Conservation (phyloP, 2,113 vertebrate species). For the Sisor rabdophorus region DNA sequence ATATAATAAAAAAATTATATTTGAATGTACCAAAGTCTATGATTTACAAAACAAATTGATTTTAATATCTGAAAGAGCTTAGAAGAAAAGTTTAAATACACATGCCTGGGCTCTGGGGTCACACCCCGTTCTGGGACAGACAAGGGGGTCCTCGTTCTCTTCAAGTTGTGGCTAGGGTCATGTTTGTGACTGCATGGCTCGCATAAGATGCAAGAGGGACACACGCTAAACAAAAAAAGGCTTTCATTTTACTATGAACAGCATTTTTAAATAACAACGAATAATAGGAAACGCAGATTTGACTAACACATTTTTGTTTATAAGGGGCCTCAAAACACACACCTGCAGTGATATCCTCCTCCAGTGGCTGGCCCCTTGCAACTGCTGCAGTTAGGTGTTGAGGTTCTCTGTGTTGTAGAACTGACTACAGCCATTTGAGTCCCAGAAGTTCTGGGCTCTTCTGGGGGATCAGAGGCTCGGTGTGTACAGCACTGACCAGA, state of each 20-base stretch:
- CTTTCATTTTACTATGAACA: neutral
- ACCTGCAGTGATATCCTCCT: constrained; percentile 97
- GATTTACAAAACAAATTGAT: too few relatives aligned
- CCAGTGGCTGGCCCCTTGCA: constrained; percentile 84
- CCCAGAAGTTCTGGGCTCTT: constrained; percentile 54
- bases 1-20: too few relatives aligned
- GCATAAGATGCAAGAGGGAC: constrained; percentile 87
- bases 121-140: constrained; percentile 73
- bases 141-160: constrained; percentile 86
- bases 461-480: constrained; percentile 61
- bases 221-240: constrained; percentile 70
- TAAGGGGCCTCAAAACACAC: constrained; percentile 56
- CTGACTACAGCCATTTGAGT: constrained; percentile 50
- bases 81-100: constrained; percentile 14
- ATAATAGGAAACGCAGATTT: neutral
- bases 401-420: constrained; percentile 57
- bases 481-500: constrained; percentile 82
- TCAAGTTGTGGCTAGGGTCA: constrained; percentile 80
- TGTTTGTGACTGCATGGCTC: constrained; percentile 84
- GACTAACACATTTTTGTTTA: neutral
- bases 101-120: constrained; percentile 73
- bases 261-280: neutral
- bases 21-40: too few relatives aligned
- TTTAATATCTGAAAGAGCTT: too few relatives aligned
- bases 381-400: constrained; percentile 80